A percentile compares a stretch with the other conserved stretches of the same genome.
These are phyloP conservation scores for Strongylocentrotus purpuratus DNA, from an alignment of 35 echinoderm and acorn worm species.

Conservation along the genomic window DNA sequence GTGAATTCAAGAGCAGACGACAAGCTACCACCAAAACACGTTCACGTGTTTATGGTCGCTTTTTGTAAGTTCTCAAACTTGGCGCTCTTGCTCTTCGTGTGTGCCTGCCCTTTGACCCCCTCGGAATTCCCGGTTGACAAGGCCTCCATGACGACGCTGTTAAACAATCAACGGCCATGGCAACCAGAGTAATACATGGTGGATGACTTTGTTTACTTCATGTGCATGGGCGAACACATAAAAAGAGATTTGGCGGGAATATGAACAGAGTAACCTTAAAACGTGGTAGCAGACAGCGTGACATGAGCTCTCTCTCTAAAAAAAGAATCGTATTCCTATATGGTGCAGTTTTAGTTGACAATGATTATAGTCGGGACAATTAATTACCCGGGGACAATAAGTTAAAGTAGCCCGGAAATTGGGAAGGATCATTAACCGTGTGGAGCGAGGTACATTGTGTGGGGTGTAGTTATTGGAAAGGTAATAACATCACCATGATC, in stretches of 20 bases:
- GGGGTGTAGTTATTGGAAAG: too few species aligned
- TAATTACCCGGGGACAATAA: too few species aligned
- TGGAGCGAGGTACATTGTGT: too few species aligned
- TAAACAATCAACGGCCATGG: not conserved
- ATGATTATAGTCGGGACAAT: too few species aligned
- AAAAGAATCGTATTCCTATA: too few species aligned
- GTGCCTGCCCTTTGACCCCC: constrained; percentile 18
- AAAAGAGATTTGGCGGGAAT: not conserved
- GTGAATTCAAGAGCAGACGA: not conserved
- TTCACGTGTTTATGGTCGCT: not conserved
- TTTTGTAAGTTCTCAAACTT: not conserved
- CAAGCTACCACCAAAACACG: not conserved
- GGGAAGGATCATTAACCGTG: too few species aligned
- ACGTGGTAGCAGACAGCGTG: too few species aligned
- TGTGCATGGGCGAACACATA: not conserved
- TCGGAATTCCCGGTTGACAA: not conserved
- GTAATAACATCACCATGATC: too few species aligned
- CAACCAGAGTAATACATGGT: not conserved
- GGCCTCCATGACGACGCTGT: not conserved
- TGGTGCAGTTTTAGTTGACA: too few species aligned
- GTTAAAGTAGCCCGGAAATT: too few species aligned
- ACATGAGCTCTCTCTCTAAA: too few species aligned
- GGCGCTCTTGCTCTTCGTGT: constrained; percentile 13
- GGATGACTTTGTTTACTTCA: not conserved
- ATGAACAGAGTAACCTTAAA: not conserved